These are phyloP conservation scores for Pachyseris speciosa DNA, from an alignment of 64 coral and sea anemone species.

Conservation along the genomic window DNA sequence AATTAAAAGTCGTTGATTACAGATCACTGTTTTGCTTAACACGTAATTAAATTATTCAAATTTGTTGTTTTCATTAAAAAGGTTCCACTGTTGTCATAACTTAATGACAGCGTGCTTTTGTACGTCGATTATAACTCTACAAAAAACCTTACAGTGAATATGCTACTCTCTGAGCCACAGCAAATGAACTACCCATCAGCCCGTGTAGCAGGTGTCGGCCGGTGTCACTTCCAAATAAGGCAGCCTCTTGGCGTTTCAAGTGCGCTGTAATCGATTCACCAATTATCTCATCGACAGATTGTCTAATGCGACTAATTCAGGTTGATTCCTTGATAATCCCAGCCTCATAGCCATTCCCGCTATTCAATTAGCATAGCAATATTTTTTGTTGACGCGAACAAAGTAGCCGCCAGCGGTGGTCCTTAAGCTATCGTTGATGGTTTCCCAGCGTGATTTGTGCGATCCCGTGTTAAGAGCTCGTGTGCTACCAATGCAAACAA, in stretches of 20 bases:
- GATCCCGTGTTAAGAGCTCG: conserved; percentile 76
- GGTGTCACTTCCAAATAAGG: conserved; percentile 65
- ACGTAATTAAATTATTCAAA: conserved; percentile 94
- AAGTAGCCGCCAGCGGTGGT: conserved; percentile 64
- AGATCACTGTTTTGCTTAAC: conserved; percentile 83
- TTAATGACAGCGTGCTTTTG: conserved; percentile 42
- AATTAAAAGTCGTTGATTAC: conserved; percentile 90
- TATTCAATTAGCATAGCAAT: conserved; percentile 82
- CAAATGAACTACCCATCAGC: neutral
- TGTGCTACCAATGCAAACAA: conserved; percentile 85
- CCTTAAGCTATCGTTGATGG: conserved; percentile 1
- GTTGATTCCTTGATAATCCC: conserved; percentile 89
- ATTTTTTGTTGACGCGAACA: conserved; percentile 77
- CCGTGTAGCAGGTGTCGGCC: conserved; percentile 43
- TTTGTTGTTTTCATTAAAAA: conserved; percentile 83
- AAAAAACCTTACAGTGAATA: neutral
- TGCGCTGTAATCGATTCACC: conserved; percentile 86
- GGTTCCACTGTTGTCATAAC: conserved; percentile 66
- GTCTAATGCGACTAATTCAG: conserved; percentile 95
- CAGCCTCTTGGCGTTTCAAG: conserved; percentile 44
- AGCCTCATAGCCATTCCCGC: conserved; percentile 68
- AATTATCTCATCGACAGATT: conserved; percentile 97
- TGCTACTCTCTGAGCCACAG: neutral
- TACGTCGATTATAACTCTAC: neutral
- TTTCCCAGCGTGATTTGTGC: conserved; percentile 2